These are phyloP conservation scores for Seriola quinqueradiata DNA, from an alignment of 2,113 vertebrate genomes.

Conservation along the genomic window DNA sequence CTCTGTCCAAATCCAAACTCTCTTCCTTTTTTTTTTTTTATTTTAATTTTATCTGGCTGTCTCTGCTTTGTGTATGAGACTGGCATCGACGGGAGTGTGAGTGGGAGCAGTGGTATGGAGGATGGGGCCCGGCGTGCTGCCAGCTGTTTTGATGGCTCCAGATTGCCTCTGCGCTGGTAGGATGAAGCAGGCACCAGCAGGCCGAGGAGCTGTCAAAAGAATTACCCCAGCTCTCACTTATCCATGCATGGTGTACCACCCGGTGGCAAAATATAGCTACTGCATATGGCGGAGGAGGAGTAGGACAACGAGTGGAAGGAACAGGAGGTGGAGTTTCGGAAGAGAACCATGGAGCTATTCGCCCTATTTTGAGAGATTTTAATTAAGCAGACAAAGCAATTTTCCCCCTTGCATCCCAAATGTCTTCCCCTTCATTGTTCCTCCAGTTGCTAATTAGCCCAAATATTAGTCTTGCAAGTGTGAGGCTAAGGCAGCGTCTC, in stretches of 20 bases:
- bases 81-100: conserved; percentile 56
- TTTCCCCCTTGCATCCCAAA: conserved; percentile 75
- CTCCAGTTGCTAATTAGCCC: conserved; percentile 81
- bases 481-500: conserved; percentile 66
- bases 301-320: conserved; percentile 43
- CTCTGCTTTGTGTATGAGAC: conserved; percentile 44
- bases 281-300: conserved; percentile 82
- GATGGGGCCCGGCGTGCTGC: conserved; percentile 69
- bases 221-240: conserved; percentile 85
- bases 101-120: conserved; percentile 69
- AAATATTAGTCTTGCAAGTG: conserved; percentile 76
- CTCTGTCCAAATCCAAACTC: conserved; percentile 1
- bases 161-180: conserved; percentile 82
- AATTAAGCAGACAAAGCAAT: conserved; percentile 83
- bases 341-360: conserved; percentile 63
- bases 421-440: conserved; percentile 78
- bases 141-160: conserved; percentile 84
- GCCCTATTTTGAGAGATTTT: conserved; percentile 78
- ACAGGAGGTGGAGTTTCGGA: conserved; percentile 62
- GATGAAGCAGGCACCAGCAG: conserved; percentile 82
- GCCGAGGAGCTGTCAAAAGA: conserved; percentile 79
- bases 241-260: conserved; percentile 90
- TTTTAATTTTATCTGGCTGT: conserved; percentile 26
- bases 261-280: conserved; percentile 91
- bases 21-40: conserved; percentile 16